Percentiles rank a stretch among this genome's conserved stretches.
These are phyloP conservation scores for Hyaena hyaena DNA, from an alignment of 2,113 vertebrate species.

Conservation along the genomic window DNA sequence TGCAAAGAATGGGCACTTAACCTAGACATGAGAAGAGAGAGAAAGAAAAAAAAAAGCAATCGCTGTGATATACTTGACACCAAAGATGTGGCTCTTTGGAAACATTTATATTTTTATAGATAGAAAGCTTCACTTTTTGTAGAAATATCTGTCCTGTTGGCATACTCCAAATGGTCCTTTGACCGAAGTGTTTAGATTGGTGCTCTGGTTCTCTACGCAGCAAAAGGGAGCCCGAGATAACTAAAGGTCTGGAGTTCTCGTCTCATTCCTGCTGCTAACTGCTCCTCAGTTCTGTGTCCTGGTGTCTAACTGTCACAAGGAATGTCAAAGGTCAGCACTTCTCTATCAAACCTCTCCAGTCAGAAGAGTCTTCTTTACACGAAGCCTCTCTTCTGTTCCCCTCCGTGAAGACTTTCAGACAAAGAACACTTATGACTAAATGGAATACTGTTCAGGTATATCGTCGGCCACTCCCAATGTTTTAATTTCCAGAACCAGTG, in stretches of 20 bases:
- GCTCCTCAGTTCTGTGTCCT: background rate
- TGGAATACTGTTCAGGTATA: background rate
- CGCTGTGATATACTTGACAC: background rate
- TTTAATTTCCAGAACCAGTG: background rate
- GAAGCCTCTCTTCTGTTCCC: background rate
- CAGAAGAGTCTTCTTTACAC: background rate
- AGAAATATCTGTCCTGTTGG: slow-evolving; percentile 26
- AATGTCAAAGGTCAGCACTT: background rate
- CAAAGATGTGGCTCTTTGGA: slow-evolving; percentile 16
- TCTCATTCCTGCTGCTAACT: background rate
- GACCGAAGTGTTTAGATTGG: background rate
- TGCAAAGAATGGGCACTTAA: background rate
- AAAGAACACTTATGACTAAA: background rate
- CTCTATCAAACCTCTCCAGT: background rate
- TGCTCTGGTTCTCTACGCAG: background rate
- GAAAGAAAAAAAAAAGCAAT: background rate
- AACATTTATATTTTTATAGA: slow-evolving; percentile 25
- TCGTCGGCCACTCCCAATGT: background rate
- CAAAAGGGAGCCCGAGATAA: background rate
- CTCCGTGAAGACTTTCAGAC: background rate
- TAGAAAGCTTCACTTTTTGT: slow-evolving; percentile 29
- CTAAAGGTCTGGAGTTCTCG: background rate
- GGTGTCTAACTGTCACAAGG: background rate
- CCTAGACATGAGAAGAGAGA: background rate
- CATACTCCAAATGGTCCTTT: background rate